Evolutionary conservation across 2,888 invertebrate species (phyloP).

Genomic region (Clistopyga incitator): DNA sequence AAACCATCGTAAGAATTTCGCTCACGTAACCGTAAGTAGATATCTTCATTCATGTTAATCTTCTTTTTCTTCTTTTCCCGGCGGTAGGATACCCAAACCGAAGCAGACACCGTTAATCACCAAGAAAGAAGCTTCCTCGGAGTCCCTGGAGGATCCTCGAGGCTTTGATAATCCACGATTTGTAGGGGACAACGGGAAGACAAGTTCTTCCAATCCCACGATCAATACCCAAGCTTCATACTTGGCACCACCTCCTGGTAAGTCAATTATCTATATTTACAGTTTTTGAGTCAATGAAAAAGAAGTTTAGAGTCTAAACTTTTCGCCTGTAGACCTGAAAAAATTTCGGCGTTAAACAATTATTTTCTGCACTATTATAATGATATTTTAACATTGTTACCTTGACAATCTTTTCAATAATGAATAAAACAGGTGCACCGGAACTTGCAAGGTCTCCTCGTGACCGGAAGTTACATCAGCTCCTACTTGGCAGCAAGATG

Average conservation of each 20-base stretch:
- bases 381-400: too few species aligned
- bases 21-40: not conserved
- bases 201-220: conserved; percentile 70
- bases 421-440: conserved; percentile 47
- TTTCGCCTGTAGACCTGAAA: not conserved
- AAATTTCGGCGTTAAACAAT: too few species aligned
- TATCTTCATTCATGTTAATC: not conserved
- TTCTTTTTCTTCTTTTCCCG: conserved; percentile 15
- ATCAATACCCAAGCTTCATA: conserved; percentile 69
- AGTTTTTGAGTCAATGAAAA: not conserved
- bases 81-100: conserved; percentile 50
- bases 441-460: conserved; percentile 80
- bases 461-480: conserved; percentile 85
- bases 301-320: not conserved
- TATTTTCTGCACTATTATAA: too few species aligned
- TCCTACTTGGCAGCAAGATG: conserved; percentile 86
- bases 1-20: conserved; percentile 76
- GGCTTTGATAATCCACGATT: conserved; percentile 78
- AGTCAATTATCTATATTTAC: conserved; percentile 45
- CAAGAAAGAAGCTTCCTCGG: conserved; percentile 74
- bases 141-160: conserved; percentile 79
- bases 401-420: not conserved
- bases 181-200: conserved; percentile 73
- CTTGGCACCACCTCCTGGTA: conserved; percentile 68
- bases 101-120: conserved; percentile 55